Percentiles rank a stretch among this genome's conserved stretches.
phyloP scores from a whole-genome alignment of 2,113 vertebrate species.

The Saccopteryx leptura region DNA sequence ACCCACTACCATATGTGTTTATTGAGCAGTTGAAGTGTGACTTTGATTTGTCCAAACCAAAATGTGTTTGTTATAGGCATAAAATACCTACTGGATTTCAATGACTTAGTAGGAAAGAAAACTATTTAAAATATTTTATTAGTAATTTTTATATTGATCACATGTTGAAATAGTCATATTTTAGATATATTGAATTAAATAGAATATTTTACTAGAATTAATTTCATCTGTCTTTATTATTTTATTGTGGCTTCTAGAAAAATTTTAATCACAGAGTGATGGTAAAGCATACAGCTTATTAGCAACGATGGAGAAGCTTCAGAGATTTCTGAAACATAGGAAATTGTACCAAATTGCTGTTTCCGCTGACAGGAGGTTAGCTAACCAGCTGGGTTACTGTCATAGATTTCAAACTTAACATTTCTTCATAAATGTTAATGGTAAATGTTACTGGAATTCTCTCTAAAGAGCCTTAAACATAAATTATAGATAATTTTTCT shows the following conservation, averaged over 20 bases:
- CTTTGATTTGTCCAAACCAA: background rate
- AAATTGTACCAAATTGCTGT: conserved; percentile 51
- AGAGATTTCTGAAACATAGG: background rate
- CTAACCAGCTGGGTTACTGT: conserved; percentile 58
- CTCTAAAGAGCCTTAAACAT: conserved; percentile 17
- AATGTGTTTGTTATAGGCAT: background rate
- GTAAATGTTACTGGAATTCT: conserved; percentile 37
- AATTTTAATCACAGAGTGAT: background rate
- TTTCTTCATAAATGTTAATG: conserved; percentile 62
- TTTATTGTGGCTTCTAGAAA: background rate
- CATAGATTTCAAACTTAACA: conserved; percentile 60
- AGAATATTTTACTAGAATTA: conserved; percentile 54
- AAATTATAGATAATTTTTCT: conserved; percentile 18
- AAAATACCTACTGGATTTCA: conserved; percentile 37
- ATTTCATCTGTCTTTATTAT: background rate
- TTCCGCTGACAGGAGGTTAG: conserved; percentile 56
- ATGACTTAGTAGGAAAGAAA: conserved; percentile 13
- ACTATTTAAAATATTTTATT: conserved; percentile 35
- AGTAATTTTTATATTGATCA: conserved; percentile 16
- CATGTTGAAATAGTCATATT: background rate
- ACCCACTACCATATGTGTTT: background rate
- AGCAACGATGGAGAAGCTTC: background rate
- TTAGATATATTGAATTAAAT: conserved; percentile 19
- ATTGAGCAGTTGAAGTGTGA: background rate
- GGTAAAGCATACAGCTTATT: background rate